Evolutionary conservation across 2,797 vertebrate genomes (phyloP), one percentile per base, ranked within the genome.

Genomic region (Sylvia borin): DNA sequence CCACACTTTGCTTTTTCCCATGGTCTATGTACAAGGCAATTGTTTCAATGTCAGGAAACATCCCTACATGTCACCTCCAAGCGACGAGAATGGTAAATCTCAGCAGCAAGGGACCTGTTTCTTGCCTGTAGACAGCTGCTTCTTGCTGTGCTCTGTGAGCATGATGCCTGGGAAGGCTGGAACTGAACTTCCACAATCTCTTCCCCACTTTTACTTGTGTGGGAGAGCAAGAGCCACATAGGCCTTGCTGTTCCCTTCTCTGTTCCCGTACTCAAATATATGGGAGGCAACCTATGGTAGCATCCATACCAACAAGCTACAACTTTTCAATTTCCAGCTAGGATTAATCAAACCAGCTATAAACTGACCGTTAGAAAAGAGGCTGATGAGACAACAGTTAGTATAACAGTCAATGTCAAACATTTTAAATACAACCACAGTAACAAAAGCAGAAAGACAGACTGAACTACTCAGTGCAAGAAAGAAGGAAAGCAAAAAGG

Each of bases 21-120:
- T 9, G 8, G 16, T 32, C 34, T 72, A 18, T 0, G 0, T 43
- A 20, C 40, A 61, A 53, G 7, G 38, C 10, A 40, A 13, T 58
- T 70, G 45, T 54, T 86, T 73, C 36, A 79, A 15, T n/a, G 20
- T 51, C 54, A 36, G 26, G 36, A 85, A 79, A 55, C 19, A 53
- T 57, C 42, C 12, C 29, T 73, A 18, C 0, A 1, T 31, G 25
- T 65, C 65, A 62, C 12, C 34, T 67, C 27, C 48, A 38, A 27
- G 38, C 9, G 60, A 66, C 0, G 3, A 72, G 21, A 76, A 42
- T 11, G 42, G 27, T 5, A 5, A 77, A 7, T 34, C n/a, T 36
- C 24, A 34, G 48, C 38, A 90, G 38, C 29, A 71, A 20, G 12
- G 29, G 34, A 34, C 34, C 31, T 62, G 18, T 24, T 36, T 50